phyloP scores from a whole-genome alignment of 92 coral and sea anemone species.

The Porites divaricata region DNA sequence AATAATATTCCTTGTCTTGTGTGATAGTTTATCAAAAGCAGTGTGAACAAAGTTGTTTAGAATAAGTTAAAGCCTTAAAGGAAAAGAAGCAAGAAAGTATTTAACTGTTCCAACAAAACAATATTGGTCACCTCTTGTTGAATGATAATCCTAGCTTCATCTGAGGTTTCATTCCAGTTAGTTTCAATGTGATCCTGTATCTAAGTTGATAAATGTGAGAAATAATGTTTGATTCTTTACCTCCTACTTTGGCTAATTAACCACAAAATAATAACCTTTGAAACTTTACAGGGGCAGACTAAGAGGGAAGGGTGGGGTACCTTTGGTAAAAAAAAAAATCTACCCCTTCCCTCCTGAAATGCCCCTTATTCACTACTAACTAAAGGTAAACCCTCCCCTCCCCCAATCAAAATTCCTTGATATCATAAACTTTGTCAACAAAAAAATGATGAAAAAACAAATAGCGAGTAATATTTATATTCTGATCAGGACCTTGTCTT shows the following conservation, averaged over 20 bases:
- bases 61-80: not conserved
- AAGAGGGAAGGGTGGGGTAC: no score
- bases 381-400: no score
- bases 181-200: conserved; percentile 52
- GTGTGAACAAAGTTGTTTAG: not conserved
- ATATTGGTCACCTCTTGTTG: conserved; percentile 63
- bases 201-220: conserved; percentile 17
- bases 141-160: conserved; percentile 72
- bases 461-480: not conserved
- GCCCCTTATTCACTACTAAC: no score
- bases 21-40: no score
- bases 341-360: no score
- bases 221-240: not conserved
- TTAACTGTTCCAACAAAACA: not conserved
- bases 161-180: conserved; percentile 81
- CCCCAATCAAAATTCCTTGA: no score
- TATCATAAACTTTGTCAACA: no score
- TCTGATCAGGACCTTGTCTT: conserved; percentile 61
- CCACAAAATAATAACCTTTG: not conserved
- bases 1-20: no score
- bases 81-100: no score
- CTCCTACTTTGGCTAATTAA: not conserved
- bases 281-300: no score
- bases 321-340: no score
- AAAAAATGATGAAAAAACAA: no score